Base-by-base conservation (phyloP, 1,140 invertebrate genomes). In the Eupristina koningsbergeri region DNA sequence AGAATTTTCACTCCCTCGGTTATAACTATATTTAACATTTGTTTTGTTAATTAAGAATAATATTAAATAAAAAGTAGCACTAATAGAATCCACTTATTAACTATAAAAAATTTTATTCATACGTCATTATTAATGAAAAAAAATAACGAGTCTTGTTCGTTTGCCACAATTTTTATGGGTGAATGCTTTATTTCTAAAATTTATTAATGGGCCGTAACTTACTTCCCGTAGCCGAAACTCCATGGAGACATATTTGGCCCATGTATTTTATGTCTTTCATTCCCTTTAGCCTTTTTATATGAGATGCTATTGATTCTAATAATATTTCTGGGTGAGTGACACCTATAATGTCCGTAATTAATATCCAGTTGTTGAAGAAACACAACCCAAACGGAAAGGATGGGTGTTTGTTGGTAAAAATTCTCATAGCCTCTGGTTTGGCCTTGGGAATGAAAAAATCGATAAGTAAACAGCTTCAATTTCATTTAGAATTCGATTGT, bases 241-340 rank as follows among this genome's bases (percentile, higher is more conserved):
- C 26, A 36, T 1, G 22, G 19, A 11, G 34, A 36, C 71, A 47
- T 50, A 63, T 75, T 74, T 75, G 29, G 61, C 36, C 34, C 50
- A 26, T 61, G 39, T 61, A n/a, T 41, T 63, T 69, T 19, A 17
- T 13, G 7, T 22, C 26, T 34, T 39, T 58, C 47, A 71, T 53
- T 50, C 64, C 69, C 64, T 34, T 50, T 47, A n/a, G 31, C 31
- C 45, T 71, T 81, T 76, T 81, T 58, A n/a, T n/a, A 81, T 50
- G 67, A 47, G 78, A 34, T 36, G 53, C 75, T 81, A 81, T 83
- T 78, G 81, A 83, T 78, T 83, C 81, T 79, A 80, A 84, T 80
- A 53, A 83, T 47, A 83, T 83, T 83, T 83, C 77, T 45, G 81
- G 45, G 5, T 31, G 74, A 77, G 69, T 58, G 83, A 84, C 73